Base-by-base conservation (phyloP, 1,140 invertebrate species). In the Heliothis subflexa region DNA sequence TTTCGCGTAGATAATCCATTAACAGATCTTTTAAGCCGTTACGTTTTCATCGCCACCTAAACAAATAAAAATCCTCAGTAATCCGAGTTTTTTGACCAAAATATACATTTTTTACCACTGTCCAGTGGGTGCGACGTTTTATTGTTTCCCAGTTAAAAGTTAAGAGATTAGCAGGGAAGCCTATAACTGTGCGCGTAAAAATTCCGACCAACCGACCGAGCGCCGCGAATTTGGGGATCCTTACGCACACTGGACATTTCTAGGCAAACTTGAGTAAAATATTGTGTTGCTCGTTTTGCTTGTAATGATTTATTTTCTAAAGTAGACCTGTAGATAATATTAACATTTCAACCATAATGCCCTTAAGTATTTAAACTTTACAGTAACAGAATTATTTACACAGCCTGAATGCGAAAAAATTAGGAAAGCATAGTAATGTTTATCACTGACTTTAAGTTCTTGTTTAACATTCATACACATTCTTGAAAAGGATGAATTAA, bases 101-200 rank as follows among this genome's bases (percentile, higher is more conserved):
- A 75, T 52, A 64, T 52, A 52, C 45, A 49, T 62, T 75, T 75
- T 55, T 52, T 75, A 18, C 47, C 14, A 25, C 49, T 64, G 73
- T 21, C 73, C 55, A 52, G 14, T 61, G 55, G 16, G 25, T 50
- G 77, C 81, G 83, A 79, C 82, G 79, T 88, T 88, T 89, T 88
- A 89, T 89, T 89, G 88, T 87, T 88, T 88, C 84, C 83, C 82
- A 84, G 84, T 83, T 83, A 88, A 88, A 85, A 89, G 88, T 88
- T 88, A 88, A 88, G 88, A 89, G 88, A 89, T 89, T 89, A 89
- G 84, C 84, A 78, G 79, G 78, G 83, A 88, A 86, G 86, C 85
- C 86, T 88, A 89, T 87, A 87, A 86, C 85, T 80, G 84, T 61
- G 78, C 82, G 83, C 80, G 82, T 88, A 86, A 87, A 88, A 89